Conservation (phyloP, 2,797 vertebrate species). For the Otus scops region DNA sequence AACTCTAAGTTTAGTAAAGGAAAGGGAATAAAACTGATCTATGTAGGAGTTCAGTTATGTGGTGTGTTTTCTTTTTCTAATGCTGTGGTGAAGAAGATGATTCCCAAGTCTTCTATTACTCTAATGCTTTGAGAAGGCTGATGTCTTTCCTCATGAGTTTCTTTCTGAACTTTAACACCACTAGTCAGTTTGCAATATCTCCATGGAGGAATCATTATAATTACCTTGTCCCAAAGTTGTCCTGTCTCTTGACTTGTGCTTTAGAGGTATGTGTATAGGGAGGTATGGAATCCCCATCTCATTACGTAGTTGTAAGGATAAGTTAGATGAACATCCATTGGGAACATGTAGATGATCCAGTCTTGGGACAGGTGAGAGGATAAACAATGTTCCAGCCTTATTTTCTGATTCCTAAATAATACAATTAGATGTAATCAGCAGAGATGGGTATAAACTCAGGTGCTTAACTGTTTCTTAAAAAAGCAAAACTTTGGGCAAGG, state of each 20-base stretch:
- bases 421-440: accelerated
- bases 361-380: neutral
- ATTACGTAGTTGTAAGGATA: neutral
- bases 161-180: neutral
- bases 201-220: neutral
- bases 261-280: neutral
- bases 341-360: neutral
- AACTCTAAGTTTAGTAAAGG: neutral
- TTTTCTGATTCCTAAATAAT: neutral
- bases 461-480: neutral
- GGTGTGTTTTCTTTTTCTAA: neutral
- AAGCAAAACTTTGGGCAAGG: neutral
- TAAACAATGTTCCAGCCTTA: neutral
- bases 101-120: neutral
- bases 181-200: neutral
- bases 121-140: neutral
- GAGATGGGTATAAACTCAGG: neutral
- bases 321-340: neutral
- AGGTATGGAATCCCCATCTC: neutral
- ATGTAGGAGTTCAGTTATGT: neutral
- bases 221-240: neutral
- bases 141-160: neutral
- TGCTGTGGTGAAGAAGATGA: neutral
- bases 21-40: neutral
- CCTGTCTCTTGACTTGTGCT: neutral